Evolutionary conservation across 1,140 invertebrate species (phyloP), one percentile per base, ranked within the genome.

Genomic region (Rhopalosiphum maidis): DNA sequence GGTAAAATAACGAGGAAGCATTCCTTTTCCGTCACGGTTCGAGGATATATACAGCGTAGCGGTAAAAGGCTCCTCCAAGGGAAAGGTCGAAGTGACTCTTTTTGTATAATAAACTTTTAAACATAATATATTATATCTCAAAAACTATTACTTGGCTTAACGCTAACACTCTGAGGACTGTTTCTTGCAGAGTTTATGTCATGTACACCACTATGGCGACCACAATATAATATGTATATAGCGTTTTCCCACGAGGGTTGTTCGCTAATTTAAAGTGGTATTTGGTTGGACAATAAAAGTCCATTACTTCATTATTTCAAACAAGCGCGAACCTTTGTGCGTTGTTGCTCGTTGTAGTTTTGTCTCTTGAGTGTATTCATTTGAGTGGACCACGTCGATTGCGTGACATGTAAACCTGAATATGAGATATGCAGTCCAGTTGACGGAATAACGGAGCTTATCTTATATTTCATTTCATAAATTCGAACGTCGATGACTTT

Each of bases 41-140:
- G 35, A 55, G 87, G 37, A 88, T 48, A 54, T 48, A 86, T 54
- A 87, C 21, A 48, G 25, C 41, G 43, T 22, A n/a, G 48, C n/a
- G 87, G 87, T 35, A 88, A 88, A 88, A n/a, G 30, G 86, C 86
- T 48, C 15, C 30, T 88, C 86, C 46, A 51, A 41, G 37, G 18
- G 51, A 55, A 89, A 89, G 88, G 88, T 89, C 88, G 51, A 89
- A 25, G n/a, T 37, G 21, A 46, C 87, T 87, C 86, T 89, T 89
- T 89, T 89, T 54, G 87, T 89, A 89, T 55, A 89, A 41, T 89
- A 89, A 89, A 89, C 88, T 89, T 89, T 89, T 89, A 89, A 89
- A 89, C 48, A 87, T 54, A 55, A 55, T 55, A 55, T 41, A 55
- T 89, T 55, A 89, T 89, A 89, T 89, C 48, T 37, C 21, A 3